These are phyloP conservation scores for Protophormia terraenovae DNA, from an alignment of 2,888 invertebrate genomes.

Conservation along the genomic window DNA sequence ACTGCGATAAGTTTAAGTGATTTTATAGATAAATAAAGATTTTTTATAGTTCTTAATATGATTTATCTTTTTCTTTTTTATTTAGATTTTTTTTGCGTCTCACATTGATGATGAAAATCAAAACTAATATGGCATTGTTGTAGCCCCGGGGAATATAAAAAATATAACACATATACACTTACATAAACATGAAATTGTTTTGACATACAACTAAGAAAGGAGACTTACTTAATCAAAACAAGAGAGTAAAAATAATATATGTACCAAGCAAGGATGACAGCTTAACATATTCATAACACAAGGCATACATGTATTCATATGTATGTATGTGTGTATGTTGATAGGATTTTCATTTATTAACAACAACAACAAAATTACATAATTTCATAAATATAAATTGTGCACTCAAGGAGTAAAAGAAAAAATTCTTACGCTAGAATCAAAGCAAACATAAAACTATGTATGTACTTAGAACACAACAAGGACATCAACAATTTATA, in stretches of 20 bases:
- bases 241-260: background rate
- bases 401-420: constrained; percentile 24
- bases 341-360: constrained; percentile 2
- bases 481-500: background rate
- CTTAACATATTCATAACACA: background rate
- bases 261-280: background rate
- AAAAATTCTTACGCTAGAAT: background rate
- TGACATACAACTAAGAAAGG: background rate
- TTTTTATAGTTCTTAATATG: background rate
- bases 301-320: no score
- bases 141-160: background rate
- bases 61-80: no score
- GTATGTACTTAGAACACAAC: no score
- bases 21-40: background rate
- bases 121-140: constrained; percentile 19
- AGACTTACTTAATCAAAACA: constrained; percentile 32
- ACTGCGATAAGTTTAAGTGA: no score
- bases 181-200: constrained; percentile 15
- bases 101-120: constrained; percentile 28
- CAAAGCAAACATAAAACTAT: background rate
- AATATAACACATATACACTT: background rate
- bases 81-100: constrained; percentile 1
- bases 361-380: background rate
- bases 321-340: background rate
- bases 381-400: constrained; percentile 49